These are phyloP conservation scores for Gibbula magus DNA, from an alignment of 2,888 invertebrate species.

Conservation along the genomic window DNA sequence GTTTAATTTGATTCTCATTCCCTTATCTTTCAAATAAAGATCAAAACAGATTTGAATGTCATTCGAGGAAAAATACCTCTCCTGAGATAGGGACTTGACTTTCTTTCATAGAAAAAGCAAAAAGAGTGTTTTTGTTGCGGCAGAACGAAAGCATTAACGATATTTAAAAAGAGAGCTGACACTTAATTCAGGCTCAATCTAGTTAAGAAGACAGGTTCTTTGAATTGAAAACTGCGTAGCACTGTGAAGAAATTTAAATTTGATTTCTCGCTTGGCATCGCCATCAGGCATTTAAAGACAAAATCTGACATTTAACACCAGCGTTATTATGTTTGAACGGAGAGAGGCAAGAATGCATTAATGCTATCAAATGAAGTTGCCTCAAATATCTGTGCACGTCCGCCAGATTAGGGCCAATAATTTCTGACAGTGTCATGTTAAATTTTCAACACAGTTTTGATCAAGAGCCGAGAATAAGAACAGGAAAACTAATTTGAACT, in stretches of 20 bases:
- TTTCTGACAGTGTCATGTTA: slow-evolving; percentile 15
- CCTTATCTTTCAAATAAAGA: slow-evolving; percentile 1
- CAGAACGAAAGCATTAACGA: slow-evolving; percentile 8
- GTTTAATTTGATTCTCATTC: slow-evolving; percentile 5
- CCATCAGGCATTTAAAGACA: slow-evolving; percentile 12
- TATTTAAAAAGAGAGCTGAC: slow-evolving; percentile 11
- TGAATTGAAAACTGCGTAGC: slow-evolving; percentile 13
- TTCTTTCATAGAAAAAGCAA: slow-evolving; percentile 3
- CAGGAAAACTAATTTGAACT: slow-evolving; percentile 2
- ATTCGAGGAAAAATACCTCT: slow-evolving; percentile 2
- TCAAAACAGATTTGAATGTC: slow-evolving; percentile 11
- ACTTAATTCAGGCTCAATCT: slow-evolving; percentile 12
- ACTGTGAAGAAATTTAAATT: slow-evolving; percentile 15
- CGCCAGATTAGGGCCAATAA: background rate
- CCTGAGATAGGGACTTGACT: slow-evolving; percentile 7
- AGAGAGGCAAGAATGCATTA: slow-evolving; percentile 9
- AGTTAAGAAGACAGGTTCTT: background rate
- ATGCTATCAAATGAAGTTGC: slow-evolving; percentile 6
- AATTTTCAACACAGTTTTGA: slow-evolving; percentile 13
- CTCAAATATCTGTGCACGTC: background rate
- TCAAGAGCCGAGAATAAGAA: slow-evolving; percentile 13
- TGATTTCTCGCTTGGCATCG: background rate
- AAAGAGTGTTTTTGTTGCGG: slow-evolving; percentile 3
- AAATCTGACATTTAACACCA: slow-evolving; percentile 8
- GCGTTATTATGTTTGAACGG: slow-evolving; percentile 7